These are phyloP conservation scores for Drosophila cracens DNA, from an alignment of 2,888 invertebrate genomes.

Conservation along the genomic window DNA sequence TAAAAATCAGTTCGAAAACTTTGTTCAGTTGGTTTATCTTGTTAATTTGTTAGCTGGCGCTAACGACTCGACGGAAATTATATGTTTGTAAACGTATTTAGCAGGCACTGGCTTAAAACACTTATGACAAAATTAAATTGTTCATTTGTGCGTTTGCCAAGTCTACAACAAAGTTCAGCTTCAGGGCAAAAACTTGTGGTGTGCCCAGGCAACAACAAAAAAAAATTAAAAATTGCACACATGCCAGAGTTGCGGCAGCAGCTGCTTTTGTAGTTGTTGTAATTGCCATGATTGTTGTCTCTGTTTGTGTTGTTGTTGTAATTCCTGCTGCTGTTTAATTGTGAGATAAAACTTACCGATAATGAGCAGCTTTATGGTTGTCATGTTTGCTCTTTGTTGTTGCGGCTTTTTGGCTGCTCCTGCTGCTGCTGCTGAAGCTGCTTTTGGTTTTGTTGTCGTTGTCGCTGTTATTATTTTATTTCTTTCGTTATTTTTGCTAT, in stretches of 20 bases:
- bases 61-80: neutral
- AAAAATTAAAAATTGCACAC: neutral
- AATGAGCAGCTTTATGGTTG: constrained; percentile 80
- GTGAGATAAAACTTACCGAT: constrained; percentile 82
- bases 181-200: constrained; percentile 4
- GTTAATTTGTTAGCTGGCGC: neutral
- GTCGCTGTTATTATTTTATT: constrained; percentile 24
- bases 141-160: neutral
- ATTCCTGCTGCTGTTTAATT: constrained; percentile 67
- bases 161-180: constrained; percentile 13
- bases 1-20: neutral
- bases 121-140: constrained; percentile 15
- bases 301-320: constrained; percentile 27
- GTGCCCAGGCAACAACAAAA: neutral
- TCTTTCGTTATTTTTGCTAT: constrained; percentile 11
- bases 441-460: constrained; percentile 1
- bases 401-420: neutral
- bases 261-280: constrained; percentile 14
- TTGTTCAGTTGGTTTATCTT: neutral
- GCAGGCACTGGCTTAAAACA: neutral
- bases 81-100: neutral
- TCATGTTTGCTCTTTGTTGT: constrained; percentile 64
- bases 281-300: constrained; percentile 1
- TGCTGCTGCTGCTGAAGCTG: neutral
- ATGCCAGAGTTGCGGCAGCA: constrained; percentile 8